These are phyloP conservation scores for Triplophysa bombifrons DNA, from an alignment of 2,797 vertebrate genomes.

Conservation along the genomic window DNA sequence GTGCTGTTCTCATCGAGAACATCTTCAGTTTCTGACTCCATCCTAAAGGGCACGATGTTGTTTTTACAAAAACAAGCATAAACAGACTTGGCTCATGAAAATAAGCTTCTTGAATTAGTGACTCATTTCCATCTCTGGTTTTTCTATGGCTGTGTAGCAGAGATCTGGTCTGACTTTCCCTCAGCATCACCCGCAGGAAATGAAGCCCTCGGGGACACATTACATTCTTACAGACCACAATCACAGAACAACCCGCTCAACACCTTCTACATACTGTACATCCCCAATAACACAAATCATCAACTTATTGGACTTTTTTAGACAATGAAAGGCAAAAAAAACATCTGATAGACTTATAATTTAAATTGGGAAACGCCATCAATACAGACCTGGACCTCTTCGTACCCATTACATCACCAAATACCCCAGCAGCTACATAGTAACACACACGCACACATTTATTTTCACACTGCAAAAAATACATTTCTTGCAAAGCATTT, in stretches of 20 bases:
- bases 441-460: no score
- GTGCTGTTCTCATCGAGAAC: no score
- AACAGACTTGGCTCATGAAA: constrained; percentile 12
- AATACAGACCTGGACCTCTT: no score
- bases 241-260: not conserved
- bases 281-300: not conserved
- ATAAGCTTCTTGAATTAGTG: constrained; percentile 39
- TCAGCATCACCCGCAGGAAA: constrained; percentile 48
- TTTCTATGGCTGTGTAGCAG: constrained; percentile 16
- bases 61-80: not conserved
- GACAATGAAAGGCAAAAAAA: not conserved
- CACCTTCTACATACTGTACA: not conserved
- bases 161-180: constrained; percentile 35
- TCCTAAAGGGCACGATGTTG: not conserved
- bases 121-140: constrained; percentile 54
- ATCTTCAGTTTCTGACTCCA: no score
- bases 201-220: constrained; percentile 41
- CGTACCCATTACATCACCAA: no score
- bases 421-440: no score
- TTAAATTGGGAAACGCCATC: no score
- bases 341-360: not conserved
- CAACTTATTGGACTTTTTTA: not conserved
- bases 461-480: no score
- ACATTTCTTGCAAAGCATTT: no score
- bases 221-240: constrained; percentile 44